A percentile compares a stretch with the other conserved stretches of the same genome.
Conservation (phyloP, 2,888 invertebrate species). For the Chrysolina oricalcia region DNA sequence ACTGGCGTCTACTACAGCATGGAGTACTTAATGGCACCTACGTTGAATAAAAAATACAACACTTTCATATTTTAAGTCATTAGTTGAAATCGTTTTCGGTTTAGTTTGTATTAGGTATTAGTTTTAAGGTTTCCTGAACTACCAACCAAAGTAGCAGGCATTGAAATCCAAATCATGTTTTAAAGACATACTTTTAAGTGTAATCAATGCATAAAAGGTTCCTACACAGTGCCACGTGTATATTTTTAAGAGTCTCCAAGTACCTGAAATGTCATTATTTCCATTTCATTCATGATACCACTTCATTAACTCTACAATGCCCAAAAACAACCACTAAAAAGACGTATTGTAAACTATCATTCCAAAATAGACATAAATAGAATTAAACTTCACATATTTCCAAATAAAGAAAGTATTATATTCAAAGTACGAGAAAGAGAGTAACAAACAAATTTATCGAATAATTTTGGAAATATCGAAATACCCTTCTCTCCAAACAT, state of each 20-base stretch:
- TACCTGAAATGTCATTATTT: slow-evolving; percentile 61
- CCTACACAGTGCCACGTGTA: slow-evolving; percentile 62
- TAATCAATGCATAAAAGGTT: slow-evolving; percentile 57
- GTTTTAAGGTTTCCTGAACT: slow-evolving; percentile 45
- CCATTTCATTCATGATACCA: slow-evolving; percentile 33
- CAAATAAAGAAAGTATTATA: too few relatives aligned
- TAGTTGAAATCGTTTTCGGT: slow-evolving; percentile 43
- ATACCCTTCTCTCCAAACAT: too few relatives aligned
- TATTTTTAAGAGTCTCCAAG: slow-evolving; percentile 56
- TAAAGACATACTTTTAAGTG: slow-evolving; percentile 60
- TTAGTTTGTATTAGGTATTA: slow-evolving; percentile 41
- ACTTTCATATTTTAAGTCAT: slow-evolving; percentile 47
- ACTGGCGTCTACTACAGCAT: slow-evolving; percentile 66
- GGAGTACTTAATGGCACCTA: slow-evolving; percentile 64
- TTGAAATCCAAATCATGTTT: slow-evolving; percentile 61
- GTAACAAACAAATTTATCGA: too few relatives aligned
- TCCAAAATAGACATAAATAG: too few relatives aligned
- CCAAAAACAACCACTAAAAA: not conserved
- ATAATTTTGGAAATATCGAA: too few relatives aligned
- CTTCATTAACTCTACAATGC: slow-evolving; percentile 6
- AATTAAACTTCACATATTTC: too few relatives aligned
- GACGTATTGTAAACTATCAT: too few relatives aligned
- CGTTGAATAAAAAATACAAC: slow-evolving; percentile 63
- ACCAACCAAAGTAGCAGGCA: slow-evolving; percentile 48
- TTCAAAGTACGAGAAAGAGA: too few relatives aligned